A percentile compares a stretch with the other conserved stretches of the same genome.
Evolutionary conservation across 2,113 vertebrate genomes (phyloP).

Genomic region (Muntiacus muntjak): DNA sequence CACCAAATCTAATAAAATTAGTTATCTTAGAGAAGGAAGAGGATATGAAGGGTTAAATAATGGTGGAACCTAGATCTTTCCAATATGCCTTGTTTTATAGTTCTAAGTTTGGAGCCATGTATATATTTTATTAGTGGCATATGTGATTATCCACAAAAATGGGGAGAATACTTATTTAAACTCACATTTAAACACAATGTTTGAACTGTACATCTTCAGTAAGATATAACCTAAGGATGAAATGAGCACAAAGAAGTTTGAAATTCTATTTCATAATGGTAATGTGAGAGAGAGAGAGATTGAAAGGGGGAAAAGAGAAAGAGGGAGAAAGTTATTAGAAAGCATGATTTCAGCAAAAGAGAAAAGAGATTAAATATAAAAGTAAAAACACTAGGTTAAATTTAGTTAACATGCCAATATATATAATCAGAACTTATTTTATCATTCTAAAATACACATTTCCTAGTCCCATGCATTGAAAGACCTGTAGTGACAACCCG

Average conservation of each 20-base stretch:
- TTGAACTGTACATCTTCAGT: background rate
- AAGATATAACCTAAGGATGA: background rate
- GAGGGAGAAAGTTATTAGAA: background rate
- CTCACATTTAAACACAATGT: background rate
- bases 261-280: background rate
- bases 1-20: background rate
- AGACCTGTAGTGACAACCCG: background rate
- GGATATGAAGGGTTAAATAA: background rate
- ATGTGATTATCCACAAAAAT: background rate
- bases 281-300: background rate
- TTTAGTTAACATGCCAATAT: background rate
- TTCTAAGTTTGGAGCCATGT: background rate
- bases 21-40: background rate
- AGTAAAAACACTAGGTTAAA: background rate
- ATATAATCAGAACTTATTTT: background rate
- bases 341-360: background rate
- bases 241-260: background rate
- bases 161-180: background rate
- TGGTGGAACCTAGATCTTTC: background rate
- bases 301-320: background rate
- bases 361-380: slow-evolving; percentile 12
- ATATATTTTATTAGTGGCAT: background rate
- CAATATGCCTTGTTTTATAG: background rate
- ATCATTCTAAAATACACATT: background rate
- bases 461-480: background rate